Evolutionary conservation across 2,113 vertebrate species (phyloP).

Genomic region (Lophotis ruficrista): DNA sequence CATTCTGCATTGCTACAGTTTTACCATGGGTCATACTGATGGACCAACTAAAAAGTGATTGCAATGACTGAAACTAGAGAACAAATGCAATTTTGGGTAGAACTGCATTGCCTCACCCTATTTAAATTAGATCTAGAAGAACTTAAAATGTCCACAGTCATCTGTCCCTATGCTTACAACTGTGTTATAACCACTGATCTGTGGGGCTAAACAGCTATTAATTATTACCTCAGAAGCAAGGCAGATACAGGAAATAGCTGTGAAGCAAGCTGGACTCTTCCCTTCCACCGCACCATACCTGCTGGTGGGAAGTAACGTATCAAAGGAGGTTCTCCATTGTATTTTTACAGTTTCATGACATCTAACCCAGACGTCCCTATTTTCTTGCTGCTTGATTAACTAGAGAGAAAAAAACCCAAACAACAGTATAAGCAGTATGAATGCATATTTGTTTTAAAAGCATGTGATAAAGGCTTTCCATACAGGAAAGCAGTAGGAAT

Average conservation of each 20-base stretch:
- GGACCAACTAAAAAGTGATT: background rate
- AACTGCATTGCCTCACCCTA: background rate
- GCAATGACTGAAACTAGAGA: background rate
- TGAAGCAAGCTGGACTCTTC: background rate
- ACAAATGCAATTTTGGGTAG: background rate
- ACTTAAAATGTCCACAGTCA: background rate
- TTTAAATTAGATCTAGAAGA: background rate
- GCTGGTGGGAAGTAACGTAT: background rate
- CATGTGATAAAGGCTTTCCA: background rate
- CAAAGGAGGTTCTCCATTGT: background rate
- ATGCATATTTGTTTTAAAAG: background rate
- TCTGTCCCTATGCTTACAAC: background rate
- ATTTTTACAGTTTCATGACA: background rate
- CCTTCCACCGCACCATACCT: background rate
- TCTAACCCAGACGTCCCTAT: background rate
- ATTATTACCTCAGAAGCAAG: background rate
- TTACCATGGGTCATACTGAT: background rate
- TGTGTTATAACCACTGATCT: background rate
- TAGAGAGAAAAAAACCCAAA: background rate
- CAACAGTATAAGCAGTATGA: background rate
- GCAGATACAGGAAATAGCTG: background rate
- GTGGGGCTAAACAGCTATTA: background rate
- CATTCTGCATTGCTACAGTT: background rate
- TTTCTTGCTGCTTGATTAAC: background rate
- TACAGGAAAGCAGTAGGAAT: background rate